phyloP scores from a whole-genome alignment of 2,797 vertebrate genomes.

The Epinephelus malabaricus region DNA sequence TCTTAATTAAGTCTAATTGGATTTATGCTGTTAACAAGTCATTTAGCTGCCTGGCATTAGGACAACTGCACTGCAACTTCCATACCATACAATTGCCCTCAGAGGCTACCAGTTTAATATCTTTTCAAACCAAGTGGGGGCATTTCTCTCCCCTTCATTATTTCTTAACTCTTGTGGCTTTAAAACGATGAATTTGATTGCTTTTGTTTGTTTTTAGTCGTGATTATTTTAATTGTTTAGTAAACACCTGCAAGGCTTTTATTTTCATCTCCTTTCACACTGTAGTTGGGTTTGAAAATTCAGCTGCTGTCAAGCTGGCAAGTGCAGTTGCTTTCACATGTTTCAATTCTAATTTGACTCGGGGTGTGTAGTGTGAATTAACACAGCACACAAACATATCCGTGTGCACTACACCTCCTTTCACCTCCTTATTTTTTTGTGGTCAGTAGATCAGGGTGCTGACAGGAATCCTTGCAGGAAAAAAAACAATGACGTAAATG shows the following conservation, averaged over 20 bases:
- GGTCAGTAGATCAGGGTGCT: constrained; percentile 20
- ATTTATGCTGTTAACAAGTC: constrained; percentile 42
- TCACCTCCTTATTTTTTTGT: background rate
- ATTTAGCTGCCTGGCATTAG: constrained; percentile 38
- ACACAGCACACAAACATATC: constrained; percentile 7
- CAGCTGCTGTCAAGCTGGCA: constrained; percentile 38
- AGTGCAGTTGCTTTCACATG: constrained; percentile 23
- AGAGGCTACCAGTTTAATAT: constrained; percentile 24
- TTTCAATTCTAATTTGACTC: constrained; percentile 31
- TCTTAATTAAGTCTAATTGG: constrained; percentile 38
- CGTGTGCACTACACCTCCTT: background rate
- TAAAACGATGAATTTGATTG: constrained; percentile 31
- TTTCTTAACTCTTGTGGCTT: constrained; percentile 19
- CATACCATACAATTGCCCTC: constrained; percentile 5
- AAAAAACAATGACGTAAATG: constrained; percentile 34
- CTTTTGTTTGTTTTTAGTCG: constrained; percentile 18
- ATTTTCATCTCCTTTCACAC: constrained; percentile 47
- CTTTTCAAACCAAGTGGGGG: constrained; percentile 24
- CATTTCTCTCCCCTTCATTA: constrained; percentile 28
- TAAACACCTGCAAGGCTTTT: constrained; percentile 48
- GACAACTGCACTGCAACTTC: constrained; percentile 36
- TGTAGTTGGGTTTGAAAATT: constrained; percentile 29
- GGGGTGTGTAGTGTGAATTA: constrained; percentile 10
- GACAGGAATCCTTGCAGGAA: constrained; percentile 30
- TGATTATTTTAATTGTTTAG: constrained; percentile 59